phyloP scores from a whole-genome alignment of 1,140 invertebrate species.

The Druon quercuslanigerum region DNA sequence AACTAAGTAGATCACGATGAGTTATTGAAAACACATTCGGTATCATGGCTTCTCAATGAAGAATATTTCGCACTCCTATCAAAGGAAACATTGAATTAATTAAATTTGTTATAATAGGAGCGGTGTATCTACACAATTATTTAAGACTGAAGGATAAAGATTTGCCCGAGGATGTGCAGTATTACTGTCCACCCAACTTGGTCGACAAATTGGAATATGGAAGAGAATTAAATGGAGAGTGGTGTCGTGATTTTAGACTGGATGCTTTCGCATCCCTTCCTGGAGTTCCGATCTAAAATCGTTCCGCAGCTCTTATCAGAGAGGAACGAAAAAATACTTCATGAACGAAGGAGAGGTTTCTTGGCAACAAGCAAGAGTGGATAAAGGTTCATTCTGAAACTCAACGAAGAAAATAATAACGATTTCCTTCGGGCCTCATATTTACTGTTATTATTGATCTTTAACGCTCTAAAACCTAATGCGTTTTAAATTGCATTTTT shows the following conservation, averaged over 20 bases:
- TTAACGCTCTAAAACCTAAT: no score
- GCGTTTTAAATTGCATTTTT: no score
- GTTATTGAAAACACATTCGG: no score
- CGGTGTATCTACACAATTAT: background rate
- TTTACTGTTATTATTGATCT: no score
- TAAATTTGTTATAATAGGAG: background rate
- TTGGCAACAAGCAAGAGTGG: slow-evolving; percentile 18
- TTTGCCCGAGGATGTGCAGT: background rate
- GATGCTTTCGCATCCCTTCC: no score
- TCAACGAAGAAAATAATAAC: no score
- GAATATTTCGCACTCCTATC: slow-evolving; percentile 57
- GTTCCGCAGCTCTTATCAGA: background rate
- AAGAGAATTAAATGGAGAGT: background rate
- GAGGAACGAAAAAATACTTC: background rate
- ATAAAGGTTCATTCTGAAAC: background rate
- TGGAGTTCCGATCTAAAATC: background rate
- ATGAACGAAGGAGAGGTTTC: background rate
- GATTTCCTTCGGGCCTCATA: no score
- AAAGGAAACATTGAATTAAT: background rate
- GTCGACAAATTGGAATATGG: background rate
- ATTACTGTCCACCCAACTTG: background rate
- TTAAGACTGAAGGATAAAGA: background rate
- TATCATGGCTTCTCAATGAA: slow-evolving; percentile 68
- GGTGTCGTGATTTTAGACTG: background rate
- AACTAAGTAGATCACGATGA: no score